These are phyloP conservation scores for Hirtodrosophila cameraria DNA, from an alignment of 2,888 invertebrate genomes.

Conservation along the genomic window DNA sequence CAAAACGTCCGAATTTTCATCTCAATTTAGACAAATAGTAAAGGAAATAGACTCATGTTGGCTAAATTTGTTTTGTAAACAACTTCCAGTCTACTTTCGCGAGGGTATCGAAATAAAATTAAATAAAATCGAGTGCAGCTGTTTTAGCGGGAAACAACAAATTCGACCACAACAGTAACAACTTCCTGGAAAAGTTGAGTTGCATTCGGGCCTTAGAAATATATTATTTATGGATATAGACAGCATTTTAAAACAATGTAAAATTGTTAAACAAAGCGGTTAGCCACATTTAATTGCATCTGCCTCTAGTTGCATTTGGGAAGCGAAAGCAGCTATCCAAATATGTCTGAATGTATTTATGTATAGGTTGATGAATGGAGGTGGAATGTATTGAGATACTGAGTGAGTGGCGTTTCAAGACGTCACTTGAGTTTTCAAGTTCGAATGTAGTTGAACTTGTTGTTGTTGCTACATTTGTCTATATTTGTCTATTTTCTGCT, in stretches of 20 bases:
- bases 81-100: constrained; percentile 5
- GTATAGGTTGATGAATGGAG: no score
- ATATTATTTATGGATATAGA: constrained; percentile 46
- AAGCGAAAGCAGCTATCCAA: constrained; percentile 55
- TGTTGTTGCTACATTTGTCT: constrained; percentile 22
- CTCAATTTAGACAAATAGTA: no score
- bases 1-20: no score
- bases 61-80: not conserved
- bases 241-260: constrained; percentile 27
- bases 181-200: constrained; percentile 71
- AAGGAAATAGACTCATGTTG: no score
- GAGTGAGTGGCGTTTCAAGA: constrained; percentile 32
- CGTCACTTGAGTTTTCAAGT: constrained; percentile 57
- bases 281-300: constrained; percentile 18
- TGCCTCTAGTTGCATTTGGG: constrained; percentile 34
- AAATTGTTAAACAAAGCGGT: constrained; percentile 46
- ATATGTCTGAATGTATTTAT: no score
- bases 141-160: constrained; percentile 50
- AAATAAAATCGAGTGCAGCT: constrained; percentile 56
- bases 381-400: no score
- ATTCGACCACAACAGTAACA: constrained; percentile 49
- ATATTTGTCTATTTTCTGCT: constrained; percentile 44
- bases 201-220: constrained; percentile 35
- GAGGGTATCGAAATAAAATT: constrained; percentile 32
- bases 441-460: constrained; percentile 33